phyloP scores from a whole-genome alignment of 2,113 vertebrate genomes.

The Epinephelus moara region DNA sequence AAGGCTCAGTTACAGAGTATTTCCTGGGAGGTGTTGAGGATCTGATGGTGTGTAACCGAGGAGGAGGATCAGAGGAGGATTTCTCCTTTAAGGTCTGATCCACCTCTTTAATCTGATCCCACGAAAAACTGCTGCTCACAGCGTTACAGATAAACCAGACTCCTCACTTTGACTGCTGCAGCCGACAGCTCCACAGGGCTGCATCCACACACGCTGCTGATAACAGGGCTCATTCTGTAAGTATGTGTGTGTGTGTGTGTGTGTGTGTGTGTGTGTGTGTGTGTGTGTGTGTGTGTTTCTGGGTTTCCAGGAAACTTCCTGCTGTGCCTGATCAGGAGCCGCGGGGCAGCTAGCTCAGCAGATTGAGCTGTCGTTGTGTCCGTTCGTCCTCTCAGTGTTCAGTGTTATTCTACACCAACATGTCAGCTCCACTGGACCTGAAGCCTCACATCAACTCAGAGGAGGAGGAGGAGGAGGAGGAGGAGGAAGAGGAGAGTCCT shows the following conservation, averaged over 20 bases:
- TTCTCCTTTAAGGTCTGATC: conserved; percentile 10
- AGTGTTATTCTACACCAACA: neutral
- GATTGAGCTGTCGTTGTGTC: neutral
- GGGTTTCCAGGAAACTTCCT: conserved; percentile 42
- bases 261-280: conserved; percentile 14
- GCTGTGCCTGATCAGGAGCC: conserved; percentile 30
- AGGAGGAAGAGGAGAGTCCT: neutral
- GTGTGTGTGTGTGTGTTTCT: conserved; percentile 18
- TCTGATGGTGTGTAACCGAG: neutral
- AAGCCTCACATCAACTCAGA: neutral
- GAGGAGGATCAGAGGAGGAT: conserved; percentile 16
- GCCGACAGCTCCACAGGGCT: neutral
- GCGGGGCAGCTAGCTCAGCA: conserved; percentile 29
- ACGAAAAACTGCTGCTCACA: conserved; percentile 20
- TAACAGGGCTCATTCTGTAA: neutral
- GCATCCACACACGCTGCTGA: conserved; percentile 1
- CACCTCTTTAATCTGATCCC: conserved; percentile 19
- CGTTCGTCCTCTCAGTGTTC: neutral
- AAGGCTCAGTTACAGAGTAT: neutral
- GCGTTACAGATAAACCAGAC: conserved; percentile 3
- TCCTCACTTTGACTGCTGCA: neutral
- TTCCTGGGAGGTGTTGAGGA: neutral
- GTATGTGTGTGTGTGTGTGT: conserved; percentile 1
- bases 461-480: neutral
- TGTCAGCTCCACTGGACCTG: neutral